Base-by-base conservation (phyloP, 2,113 vertebrate species). In the Cynopterus brachyotis region DNA sequence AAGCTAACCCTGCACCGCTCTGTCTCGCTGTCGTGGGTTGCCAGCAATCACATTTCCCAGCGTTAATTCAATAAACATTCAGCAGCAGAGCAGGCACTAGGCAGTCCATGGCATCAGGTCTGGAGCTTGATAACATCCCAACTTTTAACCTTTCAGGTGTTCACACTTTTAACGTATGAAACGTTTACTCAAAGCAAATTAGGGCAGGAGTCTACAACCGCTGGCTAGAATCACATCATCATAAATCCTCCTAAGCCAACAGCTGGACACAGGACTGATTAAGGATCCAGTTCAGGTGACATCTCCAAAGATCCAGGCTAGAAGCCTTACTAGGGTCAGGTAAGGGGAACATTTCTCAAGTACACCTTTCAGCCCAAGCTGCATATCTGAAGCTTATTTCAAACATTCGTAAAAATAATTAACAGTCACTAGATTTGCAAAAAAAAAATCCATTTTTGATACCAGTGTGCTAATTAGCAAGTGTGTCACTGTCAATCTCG, bases 401-500 rank as follows among this genome's bases (percentile, higher is more conserved):
- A 0, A 89, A 53, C 60, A 79, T 62, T 79, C 67, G 75, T 80
- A 57, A 75, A 76, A 30, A n/a, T 88, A 78, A 89, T 88, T 94
- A 78, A 76, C 7, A 66, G 32, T 55, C 35, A 12, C 70, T 45
- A 86, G 32, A 45, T 89, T 72, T 75, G 30, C 62, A 93, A 72
- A 86, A 57, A 95, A 79, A 93, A 72, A 88, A 82, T 17, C 66
- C 53, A 55, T 70, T 89, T 96, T 91, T 88, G 9, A 69, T 82
- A 69, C 35, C 16, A 83, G 0, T 45, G 32, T 24, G 26, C 53
- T 97, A 87, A 89, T 96, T 40, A 91, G 86, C 75, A 80, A 91
- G 69, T 69, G 42, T 9, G 59, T 57, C 83, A 57, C 83, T 78
- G 26, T 53, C 16, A 6, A 75, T 22, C 53, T 40, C 24, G 42